These are phyloP conservation scores for Argya squamiceps DNA, from an alignment of 2,797 vertebrate species.

Conservation along the genomic window DNA sequence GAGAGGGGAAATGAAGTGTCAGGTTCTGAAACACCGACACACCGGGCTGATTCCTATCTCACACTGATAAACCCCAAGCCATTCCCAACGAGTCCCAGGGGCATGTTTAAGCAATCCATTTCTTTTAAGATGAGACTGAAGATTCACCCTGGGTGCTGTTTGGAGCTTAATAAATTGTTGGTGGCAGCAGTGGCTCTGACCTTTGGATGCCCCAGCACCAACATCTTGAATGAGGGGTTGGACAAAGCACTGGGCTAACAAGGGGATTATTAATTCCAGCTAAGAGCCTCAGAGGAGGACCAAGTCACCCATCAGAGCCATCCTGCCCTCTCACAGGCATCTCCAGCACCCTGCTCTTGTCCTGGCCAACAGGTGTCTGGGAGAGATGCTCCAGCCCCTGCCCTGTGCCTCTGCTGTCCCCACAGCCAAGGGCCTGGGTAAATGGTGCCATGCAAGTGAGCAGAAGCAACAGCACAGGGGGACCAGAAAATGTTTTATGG, in stretches of 20 bases:
- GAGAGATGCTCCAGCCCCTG: not conserved
- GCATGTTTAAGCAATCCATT: not conserved
- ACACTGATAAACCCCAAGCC: not conserved
- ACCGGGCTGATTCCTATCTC: not conserved
- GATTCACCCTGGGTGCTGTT: not conserved
- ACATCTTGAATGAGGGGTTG: not conserved
- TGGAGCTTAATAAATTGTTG: not conserved
- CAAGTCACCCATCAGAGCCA: not conserved
- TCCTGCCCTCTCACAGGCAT: not conserved
- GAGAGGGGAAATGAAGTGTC: not conserved
- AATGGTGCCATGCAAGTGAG: not conserved
- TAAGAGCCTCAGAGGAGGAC: not conserved
- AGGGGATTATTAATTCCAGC: not conserved
- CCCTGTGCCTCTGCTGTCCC: not conserved
- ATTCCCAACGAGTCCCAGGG: not conserved
- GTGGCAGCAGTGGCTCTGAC: not conserved
- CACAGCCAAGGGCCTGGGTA: not conserved
- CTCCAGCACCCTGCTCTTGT: not conserved
- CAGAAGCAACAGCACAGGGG: not conserved
- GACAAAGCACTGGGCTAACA: not conserved
- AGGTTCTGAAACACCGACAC: not conserved
- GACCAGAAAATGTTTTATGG: slow-evolving; percentile 8
- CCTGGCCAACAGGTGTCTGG: not conserved
- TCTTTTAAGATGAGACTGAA: not conserved
- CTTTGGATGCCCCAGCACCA: not conserved